A percentile compares a stretch with the other conserved stretches of the same genome.
phyloP scores from a whole-genome alignment of 2,797 vertebrate species.

The Cygnus olor region DNA sequence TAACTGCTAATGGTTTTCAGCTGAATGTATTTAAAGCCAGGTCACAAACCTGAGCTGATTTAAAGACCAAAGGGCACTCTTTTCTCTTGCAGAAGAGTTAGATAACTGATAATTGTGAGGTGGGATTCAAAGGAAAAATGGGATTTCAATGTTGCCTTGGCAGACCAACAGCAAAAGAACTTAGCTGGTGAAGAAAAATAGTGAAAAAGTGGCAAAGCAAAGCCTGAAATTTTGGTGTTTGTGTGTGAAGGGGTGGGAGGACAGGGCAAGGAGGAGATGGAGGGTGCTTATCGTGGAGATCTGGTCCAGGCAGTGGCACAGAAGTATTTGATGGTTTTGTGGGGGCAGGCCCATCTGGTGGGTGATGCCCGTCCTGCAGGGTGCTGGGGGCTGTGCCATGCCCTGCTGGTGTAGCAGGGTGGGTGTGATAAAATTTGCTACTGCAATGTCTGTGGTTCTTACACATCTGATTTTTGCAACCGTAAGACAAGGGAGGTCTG shows the following conservation, averaged over 20 bases:
- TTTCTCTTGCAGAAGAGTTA: slow-evolving; percentile 29
- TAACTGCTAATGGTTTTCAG: slow-evolving; percentile 70
- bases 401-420: background rate
- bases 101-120: slow-evolving; percentile 35
- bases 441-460: background rate
- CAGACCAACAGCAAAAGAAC: background rate
- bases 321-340: no score
- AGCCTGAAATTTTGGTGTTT: background rate
- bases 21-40: slow-evolving; percentile 62
- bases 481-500: background rate
- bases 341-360: background rate
- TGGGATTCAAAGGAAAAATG: slow-evolving; percentile 19
- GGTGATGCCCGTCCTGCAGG: background rate
- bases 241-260: background rate
- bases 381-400: background rate
- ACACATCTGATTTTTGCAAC: background rate
- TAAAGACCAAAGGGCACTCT: slow-evolving; percentile 30
- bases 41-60: slow-evolving; percentile 51
- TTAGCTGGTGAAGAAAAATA: background rate
- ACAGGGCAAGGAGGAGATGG: background rate
- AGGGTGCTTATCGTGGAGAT: background rate
- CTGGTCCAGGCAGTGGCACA: background rate
- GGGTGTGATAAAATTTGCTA: background rate
- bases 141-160: background rate
- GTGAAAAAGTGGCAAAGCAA: background rate